phyloP scores from a whole-genome alignment of 2,888 invertebrate species.

The Tipula unca region DNA sequence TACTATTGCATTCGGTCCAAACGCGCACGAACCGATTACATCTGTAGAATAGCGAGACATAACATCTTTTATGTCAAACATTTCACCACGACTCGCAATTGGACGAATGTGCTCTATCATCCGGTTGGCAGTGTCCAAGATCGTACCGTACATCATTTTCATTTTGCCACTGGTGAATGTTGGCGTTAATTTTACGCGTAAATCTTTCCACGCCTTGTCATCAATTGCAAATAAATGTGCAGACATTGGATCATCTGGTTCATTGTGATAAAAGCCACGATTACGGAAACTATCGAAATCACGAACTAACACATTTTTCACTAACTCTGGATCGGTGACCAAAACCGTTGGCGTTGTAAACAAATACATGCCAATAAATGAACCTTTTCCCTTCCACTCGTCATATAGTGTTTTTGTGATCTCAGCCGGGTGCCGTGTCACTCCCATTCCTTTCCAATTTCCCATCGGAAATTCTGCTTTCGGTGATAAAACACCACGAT shows the following conservation, averaged over 20 bases:
- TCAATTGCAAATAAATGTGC: conserved; percentile 30
- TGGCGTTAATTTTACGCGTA: conserved; percentile 42
- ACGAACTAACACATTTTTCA: conserved; percentile 33
- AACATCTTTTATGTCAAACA: too few relatives aligned
- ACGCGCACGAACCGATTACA: conserved; percentile 22
- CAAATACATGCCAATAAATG: conserved; percentile 22
- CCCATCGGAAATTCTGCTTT: conserved; percentile 31
- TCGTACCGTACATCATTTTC: too few relatives aligned
- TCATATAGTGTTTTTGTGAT: conserved; percentile 27
- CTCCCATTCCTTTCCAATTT: conserved; percentile 29
- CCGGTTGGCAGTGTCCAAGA: too few relatives aligned
- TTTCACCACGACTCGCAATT: too few relatives aligned
- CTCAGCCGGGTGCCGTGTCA: conserved; percentile 28
- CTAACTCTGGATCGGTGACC: conserved; percentile 24
- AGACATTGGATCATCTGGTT: conserved; percentile 33
- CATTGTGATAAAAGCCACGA: conserved; percentile 35
- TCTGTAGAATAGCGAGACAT: too few relatives aligned
- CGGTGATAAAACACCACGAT: conserved; percentile 32
- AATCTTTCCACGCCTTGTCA: conserved; percentile 42
- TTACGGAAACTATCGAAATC: conserved; percentile 39
- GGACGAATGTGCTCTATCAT: too few relatives aligned
- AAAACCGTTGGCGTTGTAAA: conserved; percentile 23
- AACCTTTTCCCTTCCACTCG: not conserved
- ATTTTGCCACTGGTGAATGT: conserved; percentile 41
- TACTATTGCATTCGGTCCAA: conserved; percentile 37